Evolutionary conservation across 1,140 invertebrate genomes (phyloP).

Genomic region (Capitella teleta): DNA sequence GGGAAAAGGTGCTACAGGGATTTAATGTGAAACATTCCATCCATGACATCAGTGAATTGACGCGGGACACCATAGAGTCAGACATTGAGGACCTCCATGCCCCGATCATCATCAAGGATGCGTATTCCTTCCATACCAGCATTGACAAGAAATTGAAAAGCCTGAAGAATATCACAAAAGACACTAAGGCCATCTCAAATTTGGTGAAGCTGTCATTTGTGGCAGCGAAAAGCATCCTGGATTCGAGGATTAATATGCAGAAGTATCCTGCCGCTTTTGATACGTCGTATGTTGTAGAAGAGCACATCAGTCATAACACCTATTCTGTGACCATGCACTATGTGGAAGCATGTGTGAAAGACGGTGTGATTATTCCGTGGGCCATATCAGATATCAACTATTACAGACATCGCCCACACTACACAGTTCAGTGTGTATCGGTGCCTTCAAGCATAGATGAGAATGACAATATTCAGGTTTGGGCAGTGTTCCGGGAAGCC

Average conservation of each 20-base stretch:
- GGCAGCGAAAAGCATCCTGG: neutral
- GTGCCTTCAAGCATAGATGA: neutral
- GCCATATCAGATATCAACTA: neutral
- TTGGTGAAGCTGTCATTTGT: neutral
- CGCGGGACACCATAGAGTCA: neutral
- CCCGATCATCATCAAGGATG: neutral
- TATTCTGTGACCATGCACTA: neutral
- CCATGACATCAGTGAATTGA: neutral
- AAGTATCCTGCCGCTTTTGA: neutral
- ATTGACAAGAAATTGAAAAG: neutral
- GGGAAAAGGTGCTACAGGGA: neutral
- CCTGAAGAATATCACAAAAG: neutral
- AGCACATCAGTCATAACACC: neutral
- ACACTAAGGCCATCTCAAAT: neutral
- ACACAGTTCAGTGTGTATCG: neutral
- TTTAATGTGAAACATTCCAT: neutral
- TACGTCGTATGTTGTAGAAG: neutral
- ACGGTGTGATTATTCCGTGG: conserved; percentile 3
- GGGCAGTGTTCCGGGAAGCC: conserved; percentile 2
- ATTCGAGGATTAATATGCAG: neutral
- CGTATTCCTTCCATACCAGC: neutral
- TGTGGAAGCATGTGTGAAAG: neutral
- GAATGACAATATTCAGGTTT: neutral
- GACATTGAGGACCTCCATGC: neutral
- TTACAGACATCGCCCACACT: neutral